phyloP scores from a whole-genome alignment of 1,140 invertebrate species.

The Diorhabda carinulata region DNA sequence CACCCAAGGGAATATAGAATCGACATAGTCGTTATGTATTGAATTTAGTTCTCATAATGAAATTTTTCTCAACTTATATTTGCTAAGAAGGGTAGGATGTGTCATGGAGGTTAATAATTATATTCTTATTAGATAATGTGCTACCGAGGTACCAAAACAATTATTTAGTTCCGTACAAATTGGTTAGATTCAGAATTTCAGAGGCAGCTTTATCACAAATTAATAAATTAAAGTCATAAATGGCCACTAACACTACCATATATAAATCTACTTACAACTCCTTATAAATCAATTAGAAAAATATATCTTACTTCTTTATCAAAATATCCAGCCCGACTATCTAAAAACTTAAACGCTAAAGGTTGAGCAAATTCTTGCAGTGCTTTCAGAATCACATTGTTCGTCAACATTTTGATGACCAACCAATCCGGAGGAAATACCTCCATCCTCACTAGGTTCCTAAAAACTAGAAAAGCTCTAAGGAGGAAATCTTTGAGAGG shows the following conservation, averaged over 20 bases:
- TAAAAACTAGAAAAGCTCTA: slow-evolving; percentile 82
- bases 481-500: slow-evolving; percentile 87
- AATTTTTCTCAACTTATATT: no score
- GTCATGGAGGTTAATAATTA: no score
- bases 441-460: slow-evolving; percentile 75
- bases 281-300: slow-evolving; percentile 8
- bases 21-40: no score
- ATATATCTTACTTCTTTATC: slow-evolving; percentile 56
- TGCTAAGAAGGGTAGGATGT: no score
- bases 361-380: slow-evolving; percentile 85
- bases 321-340: slow-evolving; percentile 57
- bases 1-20: no score
- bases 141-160: no score
- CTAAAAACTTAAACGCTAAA: slow-evolving; percentile 78
- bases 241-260: not conserved
- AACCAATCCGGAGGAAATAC: slow-evolving; percentile 92
- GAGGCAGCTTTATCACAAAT: no score
- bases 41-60: no score
- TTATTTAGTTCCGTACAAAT: no score
- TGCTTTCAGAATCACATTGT: slow-evolving; percentile 81
- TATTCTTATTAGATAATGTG: no score
- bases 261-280: not conserved
- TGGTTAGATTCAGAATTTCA: no score
- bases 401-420: slow-evolving; percentile 86
- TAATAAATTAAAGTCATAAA: no score